Evolutionary conservation across 1,140 invertebrate genomes (phyloP), one percentile per base, ranked within the genome.

Genomic region (Dryas iulia): DNA sequence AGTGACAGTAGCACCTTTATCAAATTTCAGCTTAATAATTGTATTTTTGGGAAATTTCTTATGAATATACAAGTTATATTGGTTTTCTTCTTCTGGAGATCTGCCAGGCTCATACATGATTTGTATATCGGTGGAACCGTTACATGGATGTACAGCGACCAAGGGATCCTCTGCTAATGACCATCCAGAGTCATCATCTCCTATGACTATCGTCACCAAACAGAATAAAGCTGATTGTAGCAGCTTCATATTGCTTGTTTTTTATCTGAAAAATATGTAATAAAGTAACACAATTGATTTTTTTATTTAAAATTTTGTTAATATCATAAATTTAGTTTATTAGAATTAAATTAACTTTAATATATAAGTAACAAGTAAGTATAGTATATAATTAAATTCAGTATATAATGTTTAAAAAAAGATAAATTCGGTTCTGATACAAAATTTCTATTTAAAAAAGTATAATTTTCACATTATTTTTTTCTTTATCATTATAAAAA

Each of bases 31-130:
- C 23, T 65, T 52, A 1, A 83, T 63, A 23, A 56, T 35, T 0
- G 67, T 66, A 18, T 76, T 21, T 28, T 3, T 54, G 0, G 66
- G 70, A 21, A 82, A 71, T 7, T 28, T 24, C 31, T 67, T 72
- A 8, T n/a, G 5, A 14, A 84, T 47, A 6, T 18, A 47, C 8
- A 47, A 7, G 10, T 21, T 47, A 21, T 47, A 85, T 28, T 82
- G 59, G 25, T 83, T 83, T 52, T 83, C 77, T 47, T 83, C 77
- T 12, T 70, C 80, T 14, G 81, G 79, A 6, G 82, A 61, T 14
- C 59, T 25, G 0, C 72, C 74, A 6, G 73, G 54, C 61, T 83
- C 81, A 57, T 68, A 86, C 0, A 60, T 56, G 3, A 77, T 5
- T 4, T 23, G 24, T 0, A 86, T 71, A 8, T 78, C 63, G 3